A percentile compares a stretch with the other conserved stretches of the same genome.
These are phyloP conservation scores for Drosophila pallidifrons DNA, from an alignment of 1,140 invertebrate genomes.

Conservation along the genomic window DNA sequence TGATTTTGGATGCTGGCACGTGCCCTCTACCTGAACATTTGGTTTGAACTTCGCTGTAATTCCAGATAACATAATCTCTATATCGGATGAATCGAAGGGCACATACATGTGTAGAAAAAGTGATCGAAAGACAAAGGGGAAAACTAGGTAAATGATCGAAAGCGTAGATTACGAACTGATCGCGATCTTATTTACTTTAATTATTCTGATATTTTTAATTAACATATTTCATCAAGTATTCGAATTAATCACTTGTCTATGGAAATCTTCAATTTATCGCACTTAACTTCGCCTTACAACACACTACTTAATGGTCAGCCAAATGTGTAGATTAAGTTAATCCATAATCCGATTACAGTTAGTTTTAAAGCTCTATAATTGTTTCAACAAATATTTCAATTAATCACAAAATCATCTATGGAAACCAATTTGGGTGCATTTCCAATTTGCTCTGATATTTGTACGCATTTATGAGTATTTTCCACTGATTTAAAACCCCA, in stretches of 20 bases:
- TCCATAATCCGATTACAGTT: no score
- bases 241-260: no score
- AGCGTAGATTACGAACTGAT: no score
- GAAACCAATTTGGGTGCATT: constrained; percentile 11
- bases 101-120: not conserved
- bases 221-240: no score
- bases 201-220: no score
- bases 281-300: no score
- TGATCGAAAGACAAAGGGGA: not conserved
- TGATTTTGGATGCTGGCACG: constrained; percentile 55
- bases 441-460: constrained; percentile 45
- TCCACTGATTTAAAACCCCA: constrained; percentile 65
- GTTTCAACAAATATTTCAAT: not conserved
- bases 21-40: constrained; percentile 52
- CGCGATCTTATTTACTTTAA: no score
- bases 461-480: constrained; percentile 35
- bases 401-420: not conserved
- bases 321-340: no score
- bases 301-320: no score
- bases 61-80: constrained; percentile 8
- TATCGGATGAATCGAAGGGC: not conserved
- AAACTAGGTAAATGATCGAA: not conserved
- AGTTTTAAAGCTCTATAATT: not conserved
- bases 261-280: no score
- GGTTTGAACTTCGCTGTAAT: constrained; percentile 50